Base-by-base conservation (phyloP, 2,113 vertebrate genomes). In the Hiodon alosoides region DNA sequence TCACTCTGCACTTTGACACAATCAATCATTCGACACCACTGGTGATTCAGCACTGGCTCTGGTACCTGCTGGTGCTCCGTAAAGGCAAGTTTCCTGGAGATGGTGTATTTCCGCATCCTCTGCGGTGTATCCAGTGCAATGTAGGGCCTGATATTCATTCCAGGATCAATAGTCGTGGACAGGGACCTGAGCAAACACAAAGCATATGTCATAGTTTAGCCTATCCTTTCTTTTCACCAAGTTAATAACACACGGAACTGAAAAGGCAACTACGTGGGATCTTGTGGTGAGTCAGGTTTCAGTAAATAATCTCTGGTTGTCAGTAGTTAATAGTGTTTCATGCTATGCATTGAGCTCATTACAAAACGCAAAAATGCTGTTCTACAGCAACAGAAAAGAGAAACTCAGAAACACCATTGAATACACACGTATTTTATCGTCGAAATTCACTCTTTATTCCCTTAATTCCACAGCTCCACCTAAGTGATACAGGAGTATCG, bases 401-500 rank as follows among this genome's bases (percentile, higher is more conserved):
- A 31, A 31, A 31, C 31, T 31, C 31, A 31, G 31, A 31, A 31
- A 31, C 31, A 55, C 11, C 9, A 7, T 72, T 58, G 70, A 64
- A 61, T 47, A 73, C 57, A 31, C 54, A 53, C 62, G 77, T 68
- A 16, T 59, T 64, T 7, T 60, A n/a, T 67, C 46, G n/a, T 50
- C 48, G 5, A 82, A 86, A 87, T 87, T 83, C 86, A 86, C 74
- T 86, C 81, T 92, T 92, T 91, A 92, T 90, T 92, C 85, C 82
- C 81, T 92, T 92, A 91, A 92, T 90, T 92, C 85, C 82, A 90
- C 85, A 85, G 82, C 81, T 85, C 79, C 81, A 88, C 79, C 85
- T 87, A 82, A 84, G 84, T 84, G 85, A 89, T 85, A 90, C 83
- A 82, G 83, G 82, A 83, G 84, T 75, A 79, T 79, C 61, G 81